phyloP scores from a whole-genome alignment of 92 coral and sea anemone genomes.

The Blastomussa wellsi region DNA sequence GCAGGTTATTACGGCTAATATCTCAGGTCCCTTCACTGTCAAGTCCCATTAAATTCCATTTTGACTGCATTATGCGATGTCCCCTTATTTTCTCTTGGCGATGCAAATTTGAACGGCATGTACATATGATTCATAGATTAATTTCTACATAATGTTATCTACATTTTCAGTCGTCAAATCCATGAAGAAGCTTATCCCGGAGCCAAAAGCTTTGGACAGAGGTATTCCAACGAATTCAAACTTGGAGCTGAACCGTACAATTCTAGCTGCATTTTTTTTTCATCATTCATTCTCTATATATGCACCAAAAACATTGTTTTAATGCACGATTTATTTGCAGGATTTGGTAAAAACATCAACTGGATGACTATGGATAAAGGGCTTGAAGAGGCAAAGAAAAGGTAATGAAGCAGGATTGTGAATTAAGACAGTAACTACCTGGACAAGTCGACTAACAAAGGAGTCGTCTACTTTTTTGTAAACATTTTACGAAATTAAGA shows the following conservation, averaged over 20 bases:
- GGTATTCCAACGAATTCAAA: conserved; percentile 35
- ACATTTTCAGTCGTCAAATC: conserved; percentile 65
- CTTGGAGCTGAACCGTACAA: neutral
- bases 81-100: too few relatives aligned
- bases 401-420: too few relatives aligned
- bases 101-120: too few relatives aligned
- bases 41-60: too few relatives aligned
- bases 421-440: too few relatives aligned
- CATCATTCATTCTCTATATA: neutral
- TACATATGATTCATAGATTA: too few relatives aligned
- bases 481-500: neutral
- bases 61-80: neutral
- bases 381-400: conserved; percentile 54
- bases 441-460: too few relatives aligned
- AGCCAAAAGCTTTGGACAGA: conserved; percentile 64
- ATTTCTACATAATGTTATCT: neutral
- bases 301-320: neutral
- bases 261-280: neutral
- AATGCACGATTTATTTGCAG: conserved; percentile 25
- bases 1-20: too few relatives aligned
- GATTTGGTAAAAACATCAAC: conserved; percentile 81
- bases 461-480: too few relatives aligned
- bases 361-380: conserved; percentile 76
- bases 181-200: conserved; percentile 77
- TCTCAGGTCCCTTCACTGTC: too few relatives aligned